Evolutionary conservation across 2,113 vertebrate species (phyloP), one percentile per base, ranked within the genome.

Genomic region (Clupea harengus): DNA sequence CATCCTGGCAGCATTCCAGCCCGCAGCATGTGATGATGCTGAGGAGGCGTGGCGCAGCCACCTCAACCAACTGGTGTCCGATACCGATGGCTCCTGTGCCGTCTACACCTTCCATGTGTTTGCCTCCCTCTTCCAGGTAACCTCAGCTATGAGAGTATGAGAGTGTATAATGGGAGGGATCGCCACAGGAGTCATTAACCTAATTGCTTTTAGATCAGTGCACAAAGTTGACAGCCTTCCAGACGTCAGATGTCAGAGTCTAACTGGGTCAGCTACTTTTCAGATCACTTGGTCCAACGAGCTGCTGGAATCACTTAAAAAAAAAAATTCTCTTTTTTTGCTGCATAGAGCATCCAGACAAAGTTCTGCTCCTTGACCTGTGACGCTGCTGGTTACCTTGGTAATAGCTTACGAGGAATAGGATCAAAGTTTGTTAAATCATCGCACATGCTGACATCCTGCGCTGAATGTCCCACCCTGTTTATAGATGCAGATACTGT

Each of bases 51-150:
- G 98, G 98, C 97, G 96, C 9, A 97, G 95, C 88, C 98, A 99
- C 75, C 95, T 99, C 91, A 97, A 95, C 95, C 98, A 99, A 92
- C 97, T 99, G 84, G 96, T 99, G 95, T 94, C 96, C 0, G 98
- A 99, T 91, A 52, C 9, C 0, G 98, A 99, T 2, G 98, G 98
- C 0, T 99, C 98, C 52, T 99, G 97, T 72, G 98, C 98, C 0
- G 97, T 99, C 87, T 99, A 99, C 91, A 99, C 98, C 13, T 99
- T 99, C 94, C 98, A 99, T 47, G 97, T 99, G 89, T 99, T 99
- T 94, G 99, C 97, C 85, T 97, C 97, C 72, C 92, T 99, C 93
- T 99, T 99, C 92, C 97, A 98, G 97, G 98, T 99, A 91, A 82
- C 60, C 25, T 20, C 39, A 2, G 39, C 83, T 52, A 15, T 52